A percentile compares a stretch with the other conserved stretches of the same genome.
Conservation (phyloP, 2,797 vertebrate genomes). For the Parauchenoglanis punctatus region DNA sequence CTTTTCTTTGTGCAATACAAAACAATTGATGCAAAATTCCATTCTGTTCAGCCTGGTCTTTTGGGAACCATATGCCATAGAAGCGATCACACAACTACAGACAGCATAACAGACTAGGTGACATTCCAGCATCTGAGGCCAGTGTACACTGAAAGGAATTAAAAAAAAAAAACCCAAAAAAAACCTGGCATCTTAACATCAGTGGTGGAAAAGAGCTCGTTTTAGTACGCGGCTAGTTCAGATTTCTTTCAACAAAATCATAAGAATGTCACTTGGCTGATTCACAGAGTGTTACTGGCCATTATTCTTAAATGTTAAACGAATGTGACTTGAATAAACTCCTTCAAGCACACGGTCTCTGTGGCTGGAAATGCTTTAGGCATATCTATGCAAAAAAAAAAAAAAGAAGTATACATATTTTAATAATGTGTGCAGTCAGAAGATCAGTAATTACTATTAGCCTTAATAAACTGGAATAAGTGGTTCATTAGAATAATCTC, state of each 20-base stretch:
- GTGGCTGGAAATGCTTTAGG: background rate
- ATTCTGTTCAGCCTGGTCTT: background rate
- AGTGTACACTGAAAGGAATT: background rate
- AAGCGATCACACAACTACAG: background rate
- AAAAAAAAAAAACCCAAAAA: background rate
- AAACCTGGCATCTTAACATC: background rate
- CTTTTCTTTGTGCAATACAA: background rate
- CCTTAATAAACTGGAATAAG: background rate
- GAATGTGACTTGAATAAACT: background rate
- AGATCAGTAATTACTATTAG: background rate
- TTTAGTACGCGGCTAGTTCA: background rate
- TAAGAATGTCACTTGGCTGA: background rate
- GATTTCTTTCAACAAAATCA: constrained; percentile 1
- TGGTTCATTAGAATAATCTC: constrained; percentile 12
- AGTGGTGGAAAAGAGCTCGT: too few relatives aligned
- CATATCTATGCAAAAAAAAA: background rate
- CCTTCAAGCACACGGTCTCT: background rate
- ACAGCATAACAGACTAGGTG: background rate
- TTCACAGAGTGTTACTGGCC: background rate
- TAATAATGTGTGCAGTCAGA: background rate
- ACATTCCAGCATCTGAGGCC: background rate
- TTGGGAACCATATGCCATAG: background rate
- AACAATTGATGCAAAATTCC: background rate
- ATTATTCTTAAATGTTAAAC: background rate
- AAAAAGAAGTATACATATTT: too few relatives aligned